Evolutionary conservation across 2,888 invertebrate species (phyloP), one percentile per base, ranked within the genome.

Genomic region (Uloborus plumipes): DNA sequence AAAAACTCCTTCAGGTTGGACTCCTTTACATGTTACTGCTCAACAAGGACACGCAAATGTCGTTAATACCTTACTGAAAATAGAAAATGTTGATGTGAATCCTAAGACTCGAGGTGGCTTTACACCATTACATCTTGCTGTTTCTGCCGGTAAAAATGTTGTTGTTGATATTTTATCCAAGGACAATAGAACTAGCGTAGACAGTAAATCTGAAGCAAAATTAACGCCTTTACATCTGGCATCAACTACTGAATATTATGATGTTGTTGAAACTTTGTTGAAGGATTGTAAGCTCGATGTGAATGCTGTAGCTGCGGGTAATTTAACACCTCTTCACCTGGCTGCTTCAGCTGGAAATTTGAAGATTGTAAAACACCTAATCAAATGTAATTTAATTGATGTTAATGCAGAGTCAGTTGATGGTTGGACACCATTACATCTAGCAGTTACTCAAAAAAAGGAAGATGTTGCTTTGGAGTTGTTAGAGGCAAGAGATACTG

Each of bases 111-210:
- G 31, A 9, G 26, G 22, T 2, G 61, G 61, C 3, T 31, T 61
- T 22, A 61, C 61, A 31, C 61, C 61, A 14, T 26, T 61, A 16
- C 61, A 61, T 61, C 16, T 61, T 14, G 61, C 61, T 61, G 15
- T 26, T 22, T 31, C 31, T 22, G 31, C 22, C 4, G 26, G 61
- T 22, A 31, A 61, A 31, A 20, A 11, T 31, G 61, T 31, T 31
- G 61, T 61, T 61, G 61, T 31, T 26, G 26, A 61, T 31, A 6
- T 22, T 61, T 31, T 61, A 26, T 22, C n/a, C 9, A 26, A 31
- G 2, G 16, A 26, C 31, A 22, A 13, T 11, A 39, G 39, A 61
- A 22, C 61, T 22, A 31, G 15, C 3, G 18, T 61, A 16, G 31
- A 61, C 16, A 31, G 26, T 61, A 14, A 31, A 7, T 22, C 22